phyloP scores from a whole-genome alignment of 2,797 vertebrate species.

The Acanthurus leucopareius region DNA sequence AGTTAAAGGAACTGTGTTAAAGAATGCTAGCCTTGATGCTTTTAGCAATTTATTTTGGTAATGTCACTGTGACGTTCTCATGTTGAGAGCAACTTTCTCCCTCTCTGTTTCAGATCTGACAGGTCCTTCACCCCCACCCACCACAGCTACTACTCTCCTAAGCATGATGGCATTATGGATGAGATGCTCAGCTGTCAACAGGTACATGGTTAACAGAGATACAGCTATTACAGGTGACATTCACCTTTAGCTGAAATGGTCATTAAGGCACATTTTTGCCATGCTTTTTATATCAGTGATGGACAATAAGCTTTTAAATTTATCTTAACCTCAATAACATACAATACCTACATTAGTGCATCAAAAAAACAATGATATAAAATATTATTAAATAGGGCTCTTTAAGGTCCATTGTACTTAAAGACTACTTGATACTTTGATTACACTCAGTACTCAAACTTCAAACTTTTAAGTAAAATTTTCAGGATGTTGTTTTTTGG shows the following conservation, averaged over 20 bases:
- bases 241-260: neutral
- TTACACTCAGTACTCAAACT: too few relatives aligned
- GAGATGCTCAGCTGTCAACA: slow-evolving; percentile 92
- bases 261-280: neutral
- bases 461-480: too few relatives aligned
- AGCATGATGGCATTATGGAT: slow-evolving; percentile 91
- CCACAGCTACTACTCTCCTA: slow-evolving; percentile 89
- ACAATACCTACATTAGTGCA: too few relatives aligned
- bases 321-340: too few relatives aligned
- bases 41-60: neutral
- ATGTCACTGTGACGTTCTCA: too few relatives aligned
- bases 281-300: too few relatives aligned
- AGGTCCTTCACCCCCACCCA: slow-evolving; percentile 95
- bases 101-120: slow-evolving; percentile 88
- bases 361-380: too few relatives aligned
- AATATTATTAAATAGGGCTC: too few relatives aligned
- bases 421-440: too few relatives aligned
- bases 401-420: too few relatives aligned
- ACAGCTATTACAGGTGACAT: neutral
- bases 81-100: slow-evolving; percentile 43
- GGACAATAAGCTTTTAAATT: too few relatives aligned
- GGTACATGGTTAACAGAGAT: slow-evolving; percentile 76
- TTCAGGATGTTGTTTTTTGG: too few relatives aligned
- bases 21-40: neutral
- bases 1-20: neutral